Base-by-base conservation (phyloP, 2,888 invertebrate species). In the Gibbula magus region DNA sequence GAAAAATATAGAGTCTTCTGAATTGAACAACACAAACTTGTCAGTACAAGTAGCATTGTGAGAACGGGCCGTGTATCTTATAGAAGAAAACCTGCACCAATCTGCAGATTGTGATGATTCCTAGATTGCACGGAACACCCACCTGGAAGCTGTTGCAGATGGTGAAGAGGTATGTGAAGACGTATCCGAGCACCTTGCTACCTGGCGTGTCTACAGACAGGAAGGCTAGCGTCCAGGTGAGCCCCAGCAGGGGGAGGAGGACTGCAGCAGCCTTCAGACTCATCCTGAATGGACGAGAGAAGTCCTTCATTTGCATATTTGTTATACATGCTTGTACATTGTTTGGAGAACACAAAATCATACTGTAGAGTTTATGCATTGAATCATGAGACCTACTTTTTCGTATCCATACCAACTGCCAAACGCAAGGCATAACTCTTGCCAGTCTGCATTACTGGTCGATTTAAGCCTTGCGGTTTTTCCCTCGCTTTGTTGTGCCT, bases 141-240 rank as follows among this genome's bases (percentile, higher is more conserved):
- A 92, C 93, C 88, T 93, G 93, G 22, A 92, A 86, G 39, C 91
- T 91, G 85, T 93, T 93, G 78, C 88, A 81, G 61, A 92, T 83
- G n/a, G 91, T 91, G 79, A 85, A 85, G 61, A 87, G 81, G 56
- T 88, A 84, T 16, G 88, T 88, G 85, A 93, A 93, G 22, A 93
- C 87, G 85, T 93, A 93, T 1, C 92, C 91, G 77, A 93, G 90
- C 3, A 89, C 88, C 2, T 91, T 32, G 67, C 88, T 88, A 32
- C 86, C 87, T 20, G 83, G 83, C 29, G 83, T 82, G 75, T 89
- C 87, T 22, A 91, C 89, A 0, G 92, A 91, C 56, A 93, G 84
- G 82, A 93, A 93, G 3, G 92, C 93, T 73, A 93, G 91, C 2
- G 88, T 87, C 93, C 93, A 93, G 1, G 93, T 93, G 45, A 93